These are phyloP conservation scores for Myiothlypis chrysogaster DNA, from an alignment of 2,797 vertebrate species.

Conservation along the genomic window DNA sequence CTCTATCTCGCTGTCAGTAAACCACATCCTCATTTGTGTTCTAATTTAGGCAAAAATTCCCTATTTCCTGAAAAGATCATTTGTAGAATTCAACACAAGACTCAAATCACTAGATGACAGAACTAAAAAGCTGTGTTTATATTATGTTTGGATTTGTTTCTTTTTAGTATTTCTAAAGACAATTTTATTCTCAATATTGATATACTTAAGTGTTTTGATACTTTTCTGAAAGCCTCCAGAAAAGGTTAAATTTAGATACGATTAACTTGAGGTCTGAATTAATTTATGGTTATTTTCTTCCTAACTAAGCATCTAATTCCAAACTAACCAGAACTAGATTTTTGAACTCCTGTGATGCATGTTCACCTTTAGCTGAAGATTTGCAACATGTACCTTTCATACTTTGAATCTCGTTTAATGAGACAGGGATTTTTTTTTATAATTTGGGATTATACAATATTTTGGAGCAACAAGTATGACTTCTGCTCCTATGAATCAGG, in stretches of 20 bases:
- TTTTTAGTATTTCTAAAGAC: background rate
- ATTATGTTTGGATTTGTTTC: background rate
- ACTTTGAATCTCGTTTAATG: background rate
- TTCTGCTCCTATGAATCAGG: background rate
- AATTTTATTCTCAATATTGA: background rate
- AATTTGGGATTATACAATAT: background rate
- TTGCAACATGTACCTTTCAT: background rate
- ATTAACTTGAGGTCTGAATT: background rate
- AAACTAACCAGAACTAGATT: background rate
- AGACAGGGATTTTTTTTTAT: background rate
- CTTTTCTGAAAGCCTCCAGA: background rate
- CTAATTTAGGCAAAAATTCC: conserved; percentile 45
- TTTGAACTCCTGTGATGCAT: background rate
- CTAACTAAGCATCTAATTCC: background rate
- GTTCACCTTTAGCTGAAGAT: background rate
- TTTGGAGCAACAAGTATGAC: background rate
- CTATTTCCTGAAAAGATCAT: conserved; percentile 30
- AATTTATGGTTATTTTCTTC: background rate
- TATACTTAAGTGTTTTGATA: background rate
- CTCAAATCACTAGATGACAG: conserved; percentile 11
- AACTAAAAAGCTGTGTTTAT: conserved; percentile 30
- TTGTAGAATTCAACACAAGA: background rate
- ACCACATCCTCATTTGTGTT: background rate
- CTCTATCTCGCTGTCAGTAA: background rate
- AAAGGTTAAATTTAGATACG: background rate